A percentile compares a stretch with the other conserved stretches of the same genome.
phyloP scores from a whole-genome alignment of 2,888 invertebrate species.

The Leucophora obtusa region DNA sequence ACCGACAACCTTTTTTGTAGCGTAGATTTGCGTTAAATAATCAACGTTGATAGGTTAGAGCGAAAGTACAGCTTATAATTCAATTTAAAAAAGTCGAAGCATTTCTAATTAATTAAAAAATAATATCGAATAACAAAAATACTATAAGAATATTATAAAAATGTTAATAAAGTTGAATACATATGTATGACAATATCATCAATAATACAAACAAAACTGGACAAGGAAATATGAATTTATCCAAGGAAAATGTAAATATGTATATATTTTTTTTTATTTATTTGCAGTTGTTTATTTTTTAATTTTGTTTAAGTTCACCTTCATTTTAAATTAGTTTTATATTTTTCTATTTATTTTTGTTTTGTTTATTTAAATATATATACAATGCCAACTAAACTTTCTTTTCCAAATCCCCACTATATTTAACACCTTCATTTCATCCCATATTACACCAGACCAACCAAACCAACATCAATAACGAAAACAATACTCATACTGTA shows the following conservation, averaged over 20 bases:
- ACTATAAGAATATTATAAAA: not conserved
- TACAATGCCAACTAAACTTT: slow-evolving; percentile 40
- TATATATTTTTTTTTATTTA: no score
- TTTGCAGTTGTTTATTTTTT: slow-evolving; percentile 11
- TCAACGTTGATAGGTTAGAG: no score
- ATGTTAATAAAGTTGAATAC: not conserved
- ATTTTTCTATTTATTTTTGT: slow-evolving; percentile 1
- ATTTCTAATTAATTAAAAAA: not conserved
- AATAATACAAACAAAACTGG: slow-evolving; percentile 27
- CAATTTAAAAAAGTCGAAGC: not conserved
- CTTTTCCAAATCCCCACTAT: slow-evolving; percentile 18
- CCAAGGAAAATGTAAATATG: slow-evolving; percentile 66
- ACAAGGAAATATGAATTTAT: slow-evolving; percentile 65
- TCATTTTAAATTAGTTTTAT: slow-evolving; percentile 48
- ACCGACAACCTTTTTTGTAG: no score
- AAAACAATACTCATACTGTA: no score
- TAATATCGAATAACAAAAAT: not conserved
- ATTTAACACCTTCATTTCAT: slow-evolving; percentile 29
- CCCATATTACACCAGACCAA: not conserved
- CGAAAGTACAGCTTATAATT: no score
- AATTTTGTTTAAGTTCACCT: slow-evolving; percentile 53
- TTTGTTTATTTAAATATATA: slow-evolving; percentile 39
- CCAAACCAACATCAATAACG: no score
- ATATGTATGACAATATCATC: not conserved
- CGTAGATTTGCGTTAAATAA: no score